phyloP scores from a whole-genome alignment of 2,888 invertebrate species.

The Steinernema hermaphroditum region DNA sequence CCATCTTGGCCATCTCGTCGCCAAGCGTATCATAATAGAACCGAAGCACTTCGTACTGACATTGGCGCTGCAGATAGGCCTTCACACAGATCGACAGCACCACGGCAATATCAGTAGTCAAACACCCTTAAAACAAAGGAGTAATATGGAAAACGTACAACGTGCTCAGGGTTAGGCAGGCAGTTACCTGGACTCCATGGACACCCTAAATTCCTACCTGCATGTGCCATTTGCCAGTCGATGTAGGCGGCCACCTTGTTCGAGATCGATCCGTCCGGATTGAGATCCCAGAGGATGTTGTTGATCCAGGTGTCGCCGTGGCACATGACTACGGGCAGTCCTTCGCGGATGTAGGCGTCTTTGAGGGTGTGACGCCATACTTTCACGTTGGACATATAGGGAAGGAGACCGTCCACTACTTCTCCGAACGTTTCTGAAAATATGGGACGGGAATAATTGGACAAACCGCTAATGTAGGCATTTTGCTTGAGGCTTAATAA shows the following conservation, averaged over 20 bases:
- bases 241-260: conserved; percentile 23
- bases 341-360: conserved; percentile 14
- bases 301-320: conserved; percentile 20
- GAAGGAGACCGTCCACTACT: conserved; percentile 8
- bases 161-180: neutral
- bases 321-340: conserved; percentile 16
- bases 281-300: conserved; percentile 18
- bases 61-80: conserved; percentile 2
- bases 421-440: conserved; percentile 3
- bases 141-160: no score
- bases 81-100: conserved; percentile 12
- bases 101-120: conserved; percentile 5
- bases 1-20: conserved; percentile 6
- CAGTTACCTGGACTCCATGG: conserved; percentile 7
- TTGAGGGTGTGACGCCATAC: conserved; percentile 18
- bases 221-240: conserved; percentile 19
- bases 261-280: neutral
- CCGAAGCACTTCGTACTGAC: conserved; percentile 2
- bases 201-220: conserved; percentile 15
- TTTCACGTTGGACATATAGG: neutral
- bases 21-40: neutral
- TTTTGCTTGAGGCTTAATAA: no score
- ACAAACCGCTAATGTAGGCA: no score
- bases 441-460: no score
- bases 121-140: neutral